phyloP scores from a whole-genome alignment of 2,888 invertebrate genomes.

The Fragum fragum region DNA sequence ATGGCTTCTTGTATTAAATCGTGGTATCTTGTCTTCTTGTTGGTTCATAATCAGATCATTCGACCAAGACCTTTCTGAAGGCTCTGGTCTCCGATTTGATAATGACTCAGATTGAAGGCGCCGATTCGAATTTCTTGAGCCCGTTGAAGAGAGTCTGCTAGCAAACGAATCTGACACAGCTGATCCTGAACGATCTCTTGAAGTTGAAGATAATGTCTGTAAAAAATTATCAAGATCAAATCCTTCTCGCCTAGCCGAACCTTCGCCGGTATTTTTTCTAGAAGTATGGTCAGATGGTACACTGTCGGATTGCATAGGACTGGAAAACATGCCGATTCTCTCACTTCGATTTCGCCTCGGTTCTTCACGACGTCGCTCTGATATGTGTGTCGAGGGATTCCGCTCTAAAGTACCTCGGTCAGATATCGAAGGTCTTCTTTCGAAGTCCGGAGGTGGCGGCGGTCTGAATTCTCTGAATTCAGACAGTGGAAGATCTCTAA shows the following conservation, averaged over 20 bases:
- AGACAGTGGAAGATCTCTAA: not conserved
- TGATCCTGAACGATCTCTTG: not conserved
- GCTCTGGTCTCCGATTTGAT: not conserved
- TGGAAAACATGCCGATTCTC: not conserved
- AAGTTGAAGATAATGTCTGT: not conserved
- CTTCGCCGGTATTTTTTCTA: not conserved
- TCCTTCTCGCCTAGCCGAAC: not conserved
- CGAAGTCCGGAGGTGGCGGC: not conserved
- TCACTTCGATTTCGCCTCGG: not conserved
- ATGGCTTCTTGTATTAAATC: not conserved
- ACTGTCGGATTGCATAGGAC: not conserved
- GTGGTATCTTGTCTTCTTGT: not conserved
- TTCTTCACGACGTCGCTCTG: not conserved
- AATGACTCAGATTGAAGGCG: no score
- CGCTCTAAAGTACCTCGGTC: not conserved
- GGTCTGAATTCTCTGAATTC: slow-evolving; percentile 1
- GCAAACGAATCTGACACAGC: not conserved
- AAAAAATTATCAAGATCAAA: slow-evolving; percentile 1
- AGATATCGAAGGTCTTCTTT: not conserved
- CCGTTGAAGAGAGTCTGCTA: not conserved
- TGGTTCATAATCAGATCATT: not conserved
- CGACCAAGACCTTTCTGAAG: not conserved
- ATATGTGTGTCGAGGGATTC: not conserved
- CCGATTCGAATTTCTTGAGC: not conserved
- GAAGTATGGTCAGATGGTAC: not conserved